Conservation (phyloP, 2,888 invertebrate genomes). For the Drosophila lutescens region DNA sequence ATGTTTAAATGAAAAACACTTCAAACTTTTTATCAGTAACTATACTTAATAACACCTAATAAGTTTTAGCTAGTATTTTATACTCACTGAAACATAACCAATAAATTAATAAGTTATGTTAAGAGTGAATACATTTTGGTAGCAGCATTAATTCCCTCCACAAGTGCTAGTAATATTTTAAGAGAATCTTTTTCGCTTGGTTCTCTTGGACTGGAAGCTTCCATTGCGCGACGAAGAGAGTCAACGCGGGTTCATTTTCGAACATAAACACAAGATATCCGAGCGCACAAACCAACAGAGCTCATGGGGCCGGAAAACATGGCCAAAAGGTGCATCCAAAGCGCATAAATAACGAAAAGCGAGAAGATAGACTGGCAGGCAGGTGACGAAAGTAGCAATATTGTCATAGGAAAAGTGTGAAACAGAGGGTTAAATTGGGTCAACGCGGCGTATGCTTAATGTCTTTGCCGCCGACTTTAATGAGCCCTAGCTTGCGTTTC, state of each 20-base stretch:
- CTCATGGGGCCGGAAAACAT: slow-evolving; percentile 37
- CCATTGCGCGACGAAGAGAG: slow-evolving; percentile 52
- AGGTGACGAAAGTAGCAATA: slow-evolving; percentile 38
- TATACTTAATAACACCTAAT: too few species aligned
- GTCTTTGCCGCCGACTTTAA: slow-evolving; percentile 60
- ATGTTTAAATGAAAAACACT: too few species aligned
- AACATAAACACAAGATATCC: slow-evolving; percentile 58
- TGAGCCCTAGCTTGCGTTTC: slow-evolving; percentile 44
- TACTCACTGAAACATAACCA: too few species aligned
- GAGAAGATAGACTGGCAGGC: slow-evolving; percentile 26
- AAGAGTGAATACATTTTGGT: too few species aligned
- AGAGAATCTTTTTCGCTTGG: neutral
- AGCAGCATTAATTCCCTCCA: neutral
- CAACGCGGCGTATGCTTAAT: slow-evolving; percentile 68
- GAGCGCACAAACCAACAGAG: slow-evolving; percentile 25
- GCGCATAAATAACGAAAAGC: slow-evolving; percentile 44
- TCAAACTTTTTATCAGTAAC: too few species aligned
- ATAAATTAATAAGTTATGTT: too few species aligned
- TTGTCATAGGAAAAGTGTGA: slow-evolving; percentile 38
- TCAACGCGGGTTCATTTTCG: slow-evolving; percentile 50
- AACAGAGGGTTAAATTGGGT: slow-evolving; percentile 55
- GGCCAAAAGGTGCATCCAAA: slow-evolving; percentile 59
- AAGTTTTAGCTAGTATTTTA: too few species aligned
- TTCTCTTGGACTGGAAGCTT: slow-evolving; percentile 53
- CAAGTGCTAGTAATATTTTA: neutral